These are phyloP conservation scores for Drosophila tanythrix DNA, from an alignment of 2,888 invertebrate genomes.

Conservation along the genomic window DNA sequence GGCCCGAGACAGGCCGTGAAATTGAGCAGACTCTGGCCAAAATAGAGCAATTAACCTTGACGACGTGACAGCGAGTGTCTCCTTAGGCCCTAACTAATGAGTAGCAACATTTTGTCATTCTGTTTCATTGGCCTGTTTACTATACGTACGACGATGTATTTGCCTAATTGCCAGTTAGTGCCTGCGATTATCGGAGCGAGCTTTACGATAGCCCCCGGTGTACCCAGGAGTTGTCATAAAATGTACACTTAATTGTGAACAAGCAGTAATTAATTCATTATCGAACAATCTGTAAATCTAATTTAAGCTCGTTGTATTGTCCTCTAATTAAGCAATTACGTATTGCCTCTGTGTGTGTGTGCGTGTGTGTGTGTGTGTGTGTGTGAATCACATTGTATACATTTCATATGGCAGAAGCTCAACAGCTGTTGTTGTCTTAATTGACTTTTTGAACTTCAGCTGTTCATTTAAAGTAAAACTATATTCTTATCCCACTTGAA, in stretches of 20 bases:
- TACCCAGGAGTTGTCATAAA: constrained; percentile 27
- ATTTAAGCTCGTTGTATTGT: constrained; percentile 9
- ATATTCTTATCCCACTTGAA: neutral
- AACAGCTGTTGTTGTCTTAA: neutral
- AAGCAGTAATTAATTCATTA: constrained; percentile 55
- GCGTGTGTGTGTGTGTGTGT: neutral
- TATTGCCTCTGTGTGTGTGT: neutral
- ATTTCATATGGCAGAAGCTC: neutral
- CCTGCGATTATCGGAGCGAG: constrained; percentile 58
- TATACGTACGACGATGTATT: constrained; percentile 10
- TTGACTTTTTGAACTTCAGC: neutral
- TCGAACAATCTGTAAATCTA: constrained; percentile 43
- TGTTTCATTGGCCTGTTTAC: constrained; percentile 11
- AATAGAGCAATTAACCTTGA: constrained; percentile 75
- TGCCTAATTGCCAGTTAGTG: constrained; percentile 70
- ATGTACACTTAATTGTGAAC: constrained; percentile 54
- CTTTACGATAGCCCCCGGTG: constrained; percentile 1
- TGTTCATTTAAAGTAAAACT: neutral
- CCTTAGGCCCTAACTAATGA: constrained; percentile 20
- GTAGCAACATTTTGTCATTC: constrained; percentile 35
- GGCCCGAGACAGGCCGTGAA: constrained; percentile 32
- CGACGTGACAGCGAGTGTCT: constrained; percentile 60
- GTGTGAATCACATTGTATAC: neutral
- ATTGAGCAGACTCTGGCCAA: constrained; percentile 39
- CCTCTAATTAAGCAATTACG: constrained; percentile 15